phyloP scores from a whole-genome alignment of 2,888 invertebrate species.

The Ametastegia equiseti region DNA sequence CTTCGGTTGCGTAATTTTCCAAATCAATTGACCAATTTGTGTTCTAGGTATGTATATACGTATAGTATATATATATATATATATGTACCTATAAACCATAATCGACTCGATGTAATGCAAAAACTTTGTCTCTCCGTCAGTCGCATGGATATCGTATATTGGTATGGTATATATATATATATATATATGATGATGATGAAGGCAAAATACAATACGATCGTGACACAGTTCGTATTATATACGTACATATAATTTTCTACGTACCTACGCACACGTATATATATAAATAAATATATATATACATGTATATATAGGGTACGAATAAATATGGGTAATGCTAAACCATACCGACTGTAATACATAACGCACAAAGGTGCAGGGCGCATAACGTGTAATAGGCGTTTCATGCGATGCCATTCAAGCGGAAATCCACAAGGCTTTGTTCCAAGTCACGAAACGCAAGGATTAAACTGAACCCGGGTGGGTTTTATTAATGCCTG shows the following conservation, averaged over 20 bases:
- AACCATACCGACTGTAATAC: conserved; percentile 11
- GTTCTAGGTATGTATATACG: too few relatives aligned
- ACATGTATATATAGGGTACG: conserved; percentile 8
- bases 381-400: conserved; percentile 67
- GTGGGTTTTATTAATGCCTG: conserved; percentile 64
- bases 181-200: too few relatives aligned
- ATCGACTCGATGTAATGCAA: conserved; percentile 56
- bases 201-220: neutral
- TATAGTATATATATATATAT: too few relatives aligned
- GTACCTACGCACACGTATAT: too few relatives aligned
- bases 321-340: conserved; percentile 20
- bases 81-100: too few relatives aligned
- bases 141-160: conserved; percentile 59
- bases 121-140: conserved; percentile 55
- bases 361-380: conserved; percentile 37
- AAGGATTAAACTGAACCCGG: conserved; percentile 73
- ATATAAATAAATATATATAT: conserved; percentile 18
- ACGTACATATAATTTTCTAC: too few relatives aligned
- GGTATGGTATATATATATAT: neutral
- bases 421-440: conserved; percentile 75
- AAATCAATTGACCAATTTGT: conserved; percentile 67
- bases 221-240: conserved; percentile 27
- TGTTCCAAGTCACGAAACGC: conserved; percentile 75
- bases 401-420: conserved; percentile 74
- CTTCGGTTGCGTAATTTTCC: conserved; percentile 51